These are phyloP conservation scores for Arctocebus calabarensis DNA, from an alignment of 2,797 vertebrate species.

Conservation along the genomic window DNA sequence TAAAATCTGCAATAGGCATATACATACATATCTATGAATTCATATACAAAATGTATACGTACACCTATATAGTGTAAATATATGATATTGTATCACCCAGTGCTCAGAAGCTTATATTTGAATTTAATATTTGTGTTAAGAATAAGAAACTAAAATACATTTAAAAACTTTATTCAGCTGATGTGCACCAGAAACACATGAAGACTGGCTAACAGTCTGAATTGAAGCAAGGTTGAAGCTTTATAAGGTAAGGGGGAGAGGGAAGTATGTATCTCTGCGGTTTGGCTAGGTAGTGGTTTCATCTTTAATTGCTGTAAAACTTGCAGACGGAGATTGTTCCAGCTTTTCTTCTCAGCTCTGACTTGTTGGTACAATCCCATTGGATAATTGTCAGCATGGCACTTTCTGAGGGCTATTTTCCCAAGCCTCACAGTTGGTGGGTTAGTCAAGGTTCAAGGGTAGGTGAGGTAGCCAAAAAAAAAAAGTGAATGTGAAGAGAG, in stretches of 20 bases:
- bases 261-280: background rate
- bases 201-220: background rate
- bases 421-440: constrained; percentile 37
- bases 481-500: background rate
- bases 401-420: constrained; percentile 36
- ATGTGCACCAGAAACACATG: background rate
- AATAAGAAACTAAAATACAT: constrained; percentile 32
- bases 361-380: constrained; percentile 22
- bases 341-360: constrained; percentile 9
- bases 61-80: background rate
- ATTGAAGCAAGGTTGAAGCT: background rate
- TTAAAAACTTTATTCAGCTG: background rate
- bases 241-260: background rate
- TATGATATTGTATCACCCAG: background rate
- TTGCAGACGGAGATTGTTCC: constrained; percentile 8
- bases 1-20: background rate
- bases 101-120: constrained; percentile 6
- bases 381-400: background rate
- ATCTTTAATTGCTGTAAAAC: constrained; percentile 61
- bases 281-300: constrained; percentile 42
- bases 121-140: background rate
- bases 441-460: constrained; percentile 51
- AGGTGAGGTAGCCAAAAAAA: background rate
- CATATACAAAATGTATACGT: background rate
- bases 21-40: background rate